Conservation (phyloP, 2,888 invertebrate genomes). For the Macrosiphum euphorbiae region DNA sequence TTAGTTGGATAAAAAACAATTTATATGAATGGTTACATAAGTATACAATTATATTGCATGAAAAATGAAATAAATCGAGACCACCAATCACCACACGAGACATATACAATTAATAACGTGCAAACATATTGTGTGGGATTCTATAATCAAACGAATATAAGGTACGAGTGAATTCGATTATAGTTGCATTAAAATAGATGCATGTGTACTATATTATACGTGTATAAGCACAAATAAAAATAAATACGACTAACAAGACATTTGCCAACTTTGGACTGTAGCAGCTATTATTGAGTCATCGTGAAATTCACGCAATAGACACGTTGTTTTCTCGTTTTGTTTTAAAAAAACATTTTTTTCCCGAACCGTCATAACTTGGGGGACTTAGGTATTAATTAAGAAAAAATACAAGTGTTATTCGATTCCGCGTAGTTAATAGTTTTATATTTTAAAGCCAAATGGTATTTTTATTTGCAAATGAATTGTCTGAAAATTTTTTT, state of each 20-base stretch:
- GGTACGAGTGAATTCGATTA: not conserved
- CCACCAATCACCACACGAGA: not conserved
- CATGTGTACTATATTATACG: not conserved
- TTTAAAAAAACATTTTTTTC: not conserved
- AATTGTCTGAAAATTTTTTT: not conserved
- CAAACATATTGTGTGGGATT: not conserved
- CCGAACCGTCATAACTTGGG: not conserved
- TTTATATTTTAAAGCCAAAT: not conserved
- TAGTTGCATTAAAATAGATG: not conserved
- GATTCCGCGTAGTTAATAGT: not conserved
- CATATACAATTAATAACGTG: not conserved
- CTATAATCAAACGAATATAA: not conserved
- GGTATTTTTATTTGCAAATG: not conserved
- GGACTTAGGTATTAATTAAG: too few relatives aligned
- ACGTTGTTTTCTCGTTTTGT: not conserved
- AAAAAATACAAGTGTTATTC: not conserved
- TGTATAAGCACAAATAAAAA: not conserved
- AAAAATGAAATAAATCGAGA: not conserved
- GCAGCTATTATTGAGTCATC: not conserved
- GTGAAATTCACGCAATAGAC: not conserved
- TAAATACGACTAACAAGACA: not conserved
- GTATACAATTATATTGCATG: not conserved
- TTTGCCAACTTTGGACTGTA: not conserved
- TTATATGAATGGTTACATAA: not conserved
- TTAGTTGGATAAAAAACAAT: slow-evolving; percentile 6